These are phyloP conservation scores for Peromyscus attwateri DNA, from an alignment of 2,797 vertebrate genomes.

Conservation along the genomic window DNA sequence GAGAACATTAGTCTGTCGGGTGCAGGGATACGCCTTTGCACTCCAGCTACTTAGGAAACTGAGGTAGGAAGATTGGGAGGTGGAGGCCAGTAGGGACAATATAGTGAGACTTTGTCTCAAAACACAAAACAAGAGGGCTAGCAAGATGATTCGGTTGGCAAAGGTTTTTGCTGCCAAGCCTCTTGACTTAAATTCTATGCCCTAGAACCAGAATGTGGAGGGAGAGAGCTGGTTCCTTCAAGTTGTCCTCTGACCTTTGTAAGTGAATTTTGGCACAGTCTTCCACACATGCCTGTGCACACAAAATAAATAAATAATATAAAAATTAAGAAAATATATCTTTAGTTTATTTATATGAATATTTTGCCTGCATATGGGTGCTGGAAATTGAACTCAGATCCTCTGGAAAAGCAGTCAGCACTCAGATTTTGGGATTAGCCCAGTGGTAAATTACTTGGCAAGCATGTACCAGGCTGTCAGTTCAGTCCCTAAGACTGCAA, in stretches of 20 bases:
- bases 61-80: background rate
- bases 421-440: background rate
- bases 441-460: background rate
- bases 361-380: background rate
- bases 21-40: background rate
- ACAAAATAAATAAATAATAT: background rate
- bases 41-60: background rate
- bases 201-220: background rate
- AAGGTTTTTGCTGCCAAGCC: background rate
- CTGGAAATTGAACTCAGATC: background rate
- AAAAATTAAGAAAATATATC: background rate
- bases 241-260: background rate
- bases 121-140: background rate
- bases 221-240: too few relatives aligned
- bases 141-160: background rate
- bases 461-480: background rate
- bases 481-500: background rate
- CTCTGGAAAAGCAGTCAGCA: background rate
- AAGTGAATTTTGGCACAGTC: background rate
- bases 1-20: background rate
- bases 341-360: background rate
- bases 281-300: background rate
- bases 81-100: background rate
- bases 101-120: background rate
- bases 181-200: background rate